Evolutionary conservation across 2,113 vertebrate genomes (phyloP).

Genomic region (Empidonax alnorum): DNA sequence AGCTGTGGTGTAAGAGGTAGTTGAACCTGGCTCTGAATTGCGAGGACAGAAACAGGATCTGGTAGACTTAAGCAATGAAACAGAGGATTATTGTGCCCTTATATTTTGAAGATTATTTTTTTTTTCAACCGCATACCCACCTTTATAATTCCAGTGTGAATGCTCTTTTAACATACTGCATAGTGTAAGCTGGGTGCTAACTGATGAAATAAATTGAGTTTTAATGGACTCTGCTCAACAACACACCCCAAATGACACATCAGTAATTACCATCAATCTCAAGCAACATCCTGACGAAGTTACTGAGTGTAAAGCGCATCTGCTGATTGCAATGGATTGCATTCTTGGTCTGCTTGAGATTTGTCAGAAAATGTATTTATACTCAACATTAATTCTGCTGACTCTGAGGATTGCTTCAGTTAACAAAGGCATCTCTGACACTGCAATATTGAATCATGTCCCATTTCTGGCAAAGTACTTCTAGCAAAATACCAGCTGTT

Average conservation of each 20-base stretch:
- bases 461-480: constrained; percentile 44
- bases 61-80: neutral
- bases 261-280: constrained; percentile 43
- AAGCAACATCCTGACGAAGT: constrained; percentile 45
- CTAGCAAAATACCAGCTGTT: constrained; percentile 64
- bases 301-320: constrained; percentile 34
- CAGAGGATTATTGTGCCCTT: neutral
- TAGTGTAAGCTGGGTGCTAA: neutral
- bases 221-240: constrained; percentile 55
- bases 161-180: neutral
- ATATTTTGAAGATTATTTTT: neutral
- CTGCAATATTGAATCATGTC: constrained; percentile 39
- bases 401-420: constrained; percentile 24
- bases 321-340: constrained; percentile 41
- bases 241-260: constrained; percentile 47
- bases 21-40: neutral
- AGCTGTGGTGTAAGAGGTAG: neutral
- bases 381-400: constrained; percentile 58
- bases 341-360: constrained; percentile 22
- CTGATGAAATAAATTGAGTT: constrained; percentile 59
- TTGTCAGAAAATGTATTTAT: constrained; percentile 61
- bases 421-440: constrained; percentile 60
- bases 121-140: neutral
- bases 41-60: neutral
- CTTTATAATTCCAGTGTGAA: neutral